These are phyloP conservation scores for Kuschelorhynchus macadamiae DNA, from an alignment of 2,888 invertebrate species.

Conservation along the genomic window DNA sequence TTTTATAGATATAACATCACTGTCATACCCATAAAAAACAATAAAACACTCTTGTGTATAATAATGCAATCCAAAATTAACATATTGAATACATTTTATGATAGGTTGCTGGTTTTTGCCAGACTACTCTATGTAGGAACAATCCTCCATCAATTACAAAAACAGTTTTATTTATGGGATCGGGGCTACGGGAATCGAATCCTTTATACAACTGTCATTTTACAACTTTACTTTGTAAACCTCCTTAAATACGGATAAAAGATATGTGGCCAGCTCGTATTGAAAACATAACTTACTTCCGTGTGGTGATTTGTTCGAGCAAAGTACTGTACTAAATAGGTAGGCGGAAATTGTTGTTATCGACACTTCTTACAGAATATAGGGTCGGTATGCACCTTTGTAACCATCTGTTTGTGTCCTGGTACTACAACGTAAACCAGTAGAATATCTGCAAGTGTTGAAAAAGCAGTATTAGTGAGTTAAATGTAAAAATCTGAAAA, in stretches of 20 bases:
- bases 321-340: no score
- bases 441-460: no score
- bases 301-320: no score
- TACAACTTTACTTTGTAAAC: slow-evolving; percentile 2
- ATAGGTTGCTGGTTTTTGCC: background rate
- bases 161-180: slow-evolving; percentile 2
- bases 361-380: no score
- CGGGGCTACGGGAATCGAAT: slow-evolving; percentile 6
- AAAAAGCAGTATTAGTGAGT: no score
- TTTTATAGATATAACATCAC: background rate
- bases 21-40: background rate
- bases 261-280: slow-evolving; percentile 1
- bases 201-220: slow-evolving; percentile 6
- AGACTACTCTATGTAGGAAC: slow-evolving; percentile 3
- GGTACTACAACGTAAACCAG: no score
- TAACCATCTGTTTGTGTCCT: no score
- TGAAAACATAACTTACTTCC: background rate
- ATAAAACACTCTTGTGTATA: background rate
- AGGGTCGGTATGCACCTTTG: no score
- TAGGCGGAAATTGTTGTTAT: no score
- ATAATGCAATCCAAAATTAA: slow-evolving; percentile 1
- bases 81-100: slow-evolving; percentile 1
- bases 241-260: slow-evolving; percentile 8
- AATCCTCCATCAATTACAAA: background rate
- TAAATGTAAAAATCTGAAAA: no score